Evolutionary conservation across 2,888 invertebrate genomes (phyloP), one percentile per base, ranked within the genome.

Genomic region (Ormia ochracea): DNA sequence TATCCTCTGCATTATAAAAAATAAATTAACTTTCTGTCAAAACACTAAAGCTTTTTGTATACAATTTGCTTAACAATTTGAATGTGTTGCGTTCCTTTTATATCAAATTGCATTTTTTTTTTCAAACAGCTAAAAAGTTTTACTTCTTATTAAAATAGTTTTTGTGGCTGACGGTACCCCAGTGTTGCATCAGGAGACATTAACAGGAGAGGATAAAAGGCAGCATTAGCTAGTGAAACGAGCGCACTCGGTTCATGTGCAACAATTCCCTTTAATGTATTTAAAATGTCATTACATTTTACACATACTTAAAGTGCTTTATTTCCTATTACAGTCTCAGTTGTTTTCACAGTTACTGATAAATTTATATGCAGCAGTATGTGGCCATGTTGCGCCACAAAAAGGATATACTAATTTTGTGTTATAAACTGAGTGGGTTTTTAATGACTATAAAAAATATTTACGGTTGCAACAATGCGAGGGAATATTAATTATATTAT

Each of bases 271-370:
- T 14, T 61, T 19, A 65, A 50, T 33, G 63, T 50, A 36, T 52
- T 66, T 52, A 52, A 66, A 66, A 52, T 41, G 66, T 28, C 52
- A 66, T 66, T 52, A 66, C 38, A 66, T 52, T 36, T 66, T 52
- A 28, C 48, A 23, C 31, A 28, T 28, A 50, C 14, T 33, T 36
- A 66, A 26, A 66, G 9, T 10, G 36, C 38, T 14, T 23, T 58
- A 38, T 26, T 58, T 33, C n/a, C 36, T 56, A 14, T 10, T 23
- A 10, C 50, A 52, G 14, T 43, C 31, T 0, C 23, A 41, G 14
- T 52, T 28, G 7, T 26, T 48, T 45, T n/a, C 19, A 48, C 17
- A 48, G 63, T 21, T 33, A 23, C 7, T 48, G 33, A 48, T 33
- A 63, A 33, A 48, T 63, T 19, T 48, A 21, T 63, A 33, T 50